Evolutionary conservation across 2,888 invertebrate species (phyloP).

Genomic region (Strigamia transsilvanica): DNA sequence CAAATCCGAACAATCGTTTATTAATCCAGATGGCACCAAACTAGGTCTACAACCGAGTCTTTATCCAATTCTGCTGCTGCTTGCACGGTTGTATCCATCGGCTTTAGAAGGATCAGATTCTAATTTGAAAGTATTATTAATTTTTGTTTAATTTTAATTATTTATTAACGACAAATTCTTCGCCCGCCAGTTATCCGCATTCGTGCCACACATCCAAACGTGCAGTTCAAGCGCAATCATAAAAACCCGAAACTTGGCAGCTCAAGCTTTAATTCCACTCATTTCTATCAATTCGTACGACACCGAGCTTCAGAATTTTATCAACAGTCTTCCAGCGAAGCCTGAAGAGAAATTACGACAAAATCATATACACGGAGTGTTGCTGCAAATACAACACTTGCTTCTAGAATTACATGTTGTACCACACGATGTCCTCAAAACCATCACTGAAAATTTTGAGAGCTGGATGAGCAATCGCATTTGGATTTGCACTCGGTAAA

Average conservation of each 20-base stretch:
- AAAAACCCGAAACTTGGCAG: conserved; percentile 77
- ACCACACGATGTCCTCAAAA: background rate
- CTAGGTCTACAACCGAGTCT: conserved; percentile 70
- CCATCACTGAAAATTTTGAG: background rate
- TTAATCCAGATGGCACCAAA: conserved; percentile 50
- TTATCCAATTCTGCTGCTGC: conserved; percentile 79
- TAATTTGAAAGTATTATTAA: conserved; percentile 69
- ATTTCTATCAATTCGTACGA: conserved; percentile 65
- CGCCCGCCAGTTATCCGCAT: conserved; percentile 70
- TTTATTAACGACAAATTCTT: background rate
- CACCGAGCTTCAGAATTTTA: conserved; percentile 62
- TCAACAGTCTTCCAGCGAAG: conserved; percentile 61
- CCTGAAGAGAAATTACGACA: conserved; percentile 63
- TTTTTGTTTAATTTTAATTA: background rate
- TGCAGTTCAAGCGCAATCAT: conserved; percentile 74
- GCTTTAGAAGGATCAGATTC: conserved; percentile 75
- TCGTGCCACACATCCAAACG: conserved; percentile 72
- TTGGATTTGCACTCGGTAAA: conserved; percentile 49
- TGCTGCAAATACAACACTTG: conserved; percentile 65
- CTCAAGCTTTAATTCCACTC: conserved; percentile 74
- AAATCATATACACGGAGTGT: conserved; percentile 74
- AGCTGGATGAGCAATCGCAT: conserved; percentile 22
- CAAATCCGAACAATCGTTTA: background rate
- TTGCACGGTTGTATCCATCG: conserved; percentile 80
- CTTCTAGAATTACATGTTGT: background rate